A percentile compares a stretch with the other conserved stretches of the same genome.
These are phyloP conservation scores for Tamias sibiricus DNA, from an alignment of 2,113 vertebrate genomes.

Conservation along the genomic window DNA sequence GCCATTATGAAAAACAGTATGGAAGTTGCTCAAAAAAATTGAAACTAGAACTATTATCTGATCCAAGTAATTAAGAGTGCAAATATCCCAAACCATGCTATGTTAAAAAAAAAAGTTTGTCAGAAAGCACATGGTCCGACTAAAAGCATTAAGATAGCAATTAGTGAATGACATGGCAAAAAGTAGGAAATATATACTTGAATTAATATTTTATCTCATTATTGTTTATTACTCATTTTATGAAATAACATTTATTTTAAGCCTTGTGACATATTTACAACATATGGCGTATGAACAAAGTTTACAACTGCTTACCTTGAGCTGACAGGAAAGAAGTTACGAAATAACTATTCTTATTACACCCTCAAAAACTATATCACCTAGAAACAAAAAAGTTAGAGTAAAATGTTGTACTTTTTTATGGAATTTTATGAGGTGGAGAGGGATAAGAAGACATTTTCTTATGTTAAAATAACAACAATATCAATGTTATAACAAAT, in stretches of 20 bases:
- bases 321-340: not conserved
- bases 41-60: not conserved
- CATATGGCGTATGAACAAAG: not conserved
- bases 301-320: not conserved
- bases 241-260: not conserved
- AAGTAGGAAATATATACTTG: not conserved
- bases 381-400: not conserved
- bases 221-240: not conserved
- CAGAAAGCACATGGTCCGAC: not conserved
- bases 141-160: conserved; percentile 7
- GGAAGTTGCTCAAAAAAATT: not conserved
- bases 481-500: not conserved
- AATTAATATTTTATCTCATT: conserved; percentile 32
- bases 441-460: not conserved
- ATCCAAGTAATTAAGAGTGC: not conserved
- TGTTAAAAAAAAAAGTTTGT: not conserved
- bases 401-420: not conserved
- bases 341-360: not conserved
- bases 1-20: not conserved
- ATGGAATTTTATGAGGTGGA: not conserved
- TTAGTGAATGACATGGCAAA: not conserved
- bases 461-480: conserved; percentile 21
- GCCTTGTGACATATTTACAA: not conserved
- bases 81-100: not conserved
- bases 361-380: not conserved